These are phyloP conservation scores for Rhagonycha fulva DNA, from an alignment of 2,888 invertebrate species.

Conservation along the genomic window DNA sequence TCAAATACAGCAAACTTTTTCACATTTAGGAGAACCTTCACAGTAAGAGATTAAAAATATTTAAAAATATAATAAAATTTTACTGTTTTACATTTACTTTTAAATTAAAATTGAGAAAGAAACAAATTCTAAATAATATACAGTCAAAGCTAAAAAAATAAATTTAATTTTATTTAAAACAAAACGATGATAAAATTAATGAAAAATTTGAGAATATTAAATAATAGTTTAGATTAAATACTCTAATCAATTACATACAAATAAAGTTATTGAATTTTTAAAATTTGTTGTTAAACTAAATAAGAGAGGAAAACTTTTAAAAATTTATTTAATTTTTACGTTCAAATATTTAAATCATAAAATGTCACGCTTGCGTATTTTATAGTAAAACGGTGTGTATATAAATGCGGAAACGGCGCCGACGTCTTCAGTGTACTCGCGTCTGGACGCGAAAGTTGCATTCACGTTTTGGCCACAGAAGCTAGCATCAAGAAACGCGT, in stretches of 20 bases:
- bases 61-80: too few species aligned
- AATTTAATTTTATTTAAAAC: too few species aligned
- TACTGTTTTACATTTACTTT: too few species aligned
- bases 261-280: not conserved
- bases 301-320: not conserved
- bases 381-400: conserved; percentile 31
- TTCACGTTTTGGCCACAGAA: not conserved
- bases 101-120: too few species aligned
- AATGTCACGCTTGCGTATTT: conserved; percentile 28
- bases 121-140: too few species aligned
- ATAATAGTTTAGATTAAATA: too few species aligned
- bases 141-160: too few species aligned
- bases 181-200: not conserved
- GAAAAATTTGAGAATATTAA: not conserved
- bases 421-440: conserved; percentile 32
- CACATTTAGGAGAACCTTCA: too few species aligned
- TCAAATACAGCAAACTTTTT: not conserved
- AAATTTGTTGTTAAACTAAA: not conserved
- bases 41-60: too few species aligned
- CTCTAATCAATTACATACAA: too few species aligned
- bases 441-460: conserved; percentile 24
- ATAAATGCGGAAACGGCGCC: conserved; percentile 31
- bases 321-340: not conserved
- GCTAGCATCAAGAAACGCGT: not conserved
- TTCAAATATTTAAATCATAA: conserved; percentile 1